Conservation (phyloP, 2,797 vertebrate species). For the Argentina silus region DNA sequence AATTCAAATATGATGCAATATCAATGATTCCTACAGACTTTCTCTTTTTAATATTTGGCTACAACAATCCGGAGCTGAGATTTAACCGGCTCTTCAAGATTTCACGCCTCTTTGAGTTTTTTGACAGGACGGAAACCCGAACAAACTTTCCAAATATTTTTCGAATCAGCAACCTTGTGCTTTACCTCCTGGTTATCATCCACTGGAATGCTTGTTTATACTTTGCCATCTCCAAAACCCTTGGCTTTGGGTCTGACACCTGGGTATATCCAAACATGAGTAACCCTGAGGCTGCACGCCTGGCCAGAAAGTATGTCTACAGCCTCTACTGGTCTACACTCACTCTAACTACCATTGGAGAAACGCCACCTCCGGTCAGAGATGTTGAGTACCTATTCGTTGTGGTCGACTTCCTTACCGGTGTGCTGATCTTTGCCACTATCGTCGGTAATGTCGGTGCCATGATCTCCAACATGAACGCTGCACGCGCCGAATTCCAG, state of each 20-base stretch:
- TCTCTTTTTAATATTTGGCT: constrained; percentile 81
- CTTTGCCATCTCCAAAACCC: constrained; percentile 91
- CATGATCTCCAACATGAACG: constrained; percentile 98
- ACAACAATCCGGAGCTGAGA: constrained; percentile 87
- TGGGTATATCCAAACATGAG: constrained; percentile 91
- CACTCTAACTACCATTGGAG: constrained; percentile 94
- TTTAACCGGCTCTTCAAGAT: constrained; percentile 92
- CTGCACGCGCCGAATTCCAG: constrained; percentile 91
- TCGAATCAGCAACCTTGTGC: constrained; percentile 91
- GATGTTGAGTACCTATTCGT: constrained; percentile 95
- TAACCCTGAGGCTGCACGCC: constrained; percentile 72
- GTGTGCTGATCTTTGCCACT: constrained; percentile 95
- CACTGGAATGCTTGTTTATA: constrained; percentile 97
- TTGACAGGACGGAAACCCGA: constrained; percentile 94
- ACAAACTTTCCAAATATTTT: constrained; percentile 96
- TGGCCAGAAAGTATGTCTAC: constrained; percentile 92
- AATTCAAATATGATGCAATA: constrained; percentile 89
- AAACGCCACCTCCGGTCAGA: constrained; percentile 90
- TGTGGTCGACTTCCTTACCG: constrained; percentile 91
- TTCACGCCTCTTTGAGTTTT: constrained; percentile 92
- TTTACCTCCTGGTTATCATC: constrained; percentile 96
- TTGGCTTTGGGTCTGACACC: constrained; percentile 89
- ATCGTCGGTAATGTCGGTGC: constrained; percentile 96
- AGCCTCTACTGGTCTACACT: constrained; percentile 96
- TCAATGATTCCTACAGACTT: constrained; percentile 90